These are phyloP conservation scores for Priapulus caudatus DNA, from an alignment of 2,888 invertebrate species.

Conservation along the genomic window DNA sequence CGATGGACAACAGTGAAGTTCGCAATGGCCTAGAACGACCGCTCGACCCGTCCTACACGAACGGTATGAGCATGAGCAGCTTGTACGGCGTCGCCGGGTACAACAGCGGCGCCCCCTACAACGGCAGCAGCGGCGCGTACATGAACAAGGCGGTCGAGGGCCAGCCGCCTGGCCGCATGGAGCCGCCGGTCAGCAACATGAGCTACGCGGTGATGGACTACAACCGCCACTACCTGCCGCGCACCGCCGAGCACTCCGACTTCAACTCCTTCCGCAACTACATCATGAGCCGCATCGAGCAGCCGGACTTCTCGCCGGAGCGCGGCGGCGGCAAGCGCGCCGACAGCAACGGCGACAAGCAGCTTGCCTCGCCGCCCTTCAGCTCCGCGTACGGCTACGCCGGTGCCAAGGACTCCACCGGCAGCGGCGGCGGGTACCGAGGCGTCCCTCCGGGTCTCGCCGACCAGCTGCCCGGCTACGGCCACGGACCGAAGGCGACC, in stretches of 20 bases:
- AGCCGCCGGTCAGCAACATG: no score
- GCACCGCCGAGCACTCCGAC: background rate
- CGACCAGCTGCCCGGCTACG: background rate
- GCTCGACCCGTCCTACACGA: background rate
- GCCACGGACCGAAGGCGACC: background rate
- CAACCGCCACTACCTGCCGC: background rate
- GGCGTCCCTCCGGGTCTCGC: no score
- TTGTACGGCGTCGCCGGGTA: background rate
- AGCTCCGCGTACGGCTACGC: background rate
- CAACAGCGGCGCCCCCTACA: background rate
- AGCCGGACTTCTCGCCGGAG: background rate
- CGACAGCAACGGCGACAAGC: background rate
- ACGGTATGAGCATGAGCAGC: background rate
- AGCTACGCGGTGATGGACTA: no score
- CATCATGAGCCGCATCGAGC: slow-evolving; percentile 3
- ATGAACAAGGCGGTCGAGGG: no score
- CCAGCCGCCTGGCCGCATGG: no score
- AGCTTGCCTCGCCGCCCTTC: background rate
- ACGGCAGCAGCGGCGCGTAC: background rate
- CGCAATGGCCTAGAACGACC: background rate
- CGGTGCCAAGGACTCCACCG: background rate
- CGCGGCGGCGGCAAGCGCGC: background rate
- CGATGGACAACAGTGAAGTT: background rate
- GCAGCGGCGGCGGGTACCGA: no score
- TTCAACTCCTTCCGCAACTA: background rate